Conservation (phyloP, 2,113 vertebrate genomes). For the Charadrius vociferus region DNA sequence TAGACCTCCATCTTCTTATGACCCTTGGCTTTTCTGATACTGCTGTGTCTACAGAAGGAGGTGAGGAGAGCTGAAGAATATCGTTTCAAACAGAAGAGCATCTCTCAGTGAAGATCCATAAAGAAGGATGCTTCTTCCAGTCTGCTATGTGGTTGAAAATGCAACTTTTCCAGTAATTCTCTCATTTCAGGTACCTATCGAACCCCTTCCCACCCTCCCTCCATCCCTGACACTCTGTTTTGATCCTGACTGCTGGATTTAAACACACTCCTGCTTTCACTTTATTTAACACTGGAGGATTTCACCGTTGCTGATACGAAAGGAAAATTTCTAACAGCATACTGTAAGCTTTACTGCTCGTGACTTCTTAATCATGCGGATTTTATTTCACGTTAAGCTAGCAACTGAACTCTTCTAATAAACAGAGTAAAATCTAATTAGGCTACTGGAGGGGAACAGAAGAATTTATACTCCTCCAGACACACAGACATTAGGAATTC, state of each 20-base stretch:
- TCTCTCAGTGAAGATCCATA: neutral
- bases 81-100: neutral
- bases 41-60: neutral
- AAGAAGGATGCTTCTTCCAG: neutral
- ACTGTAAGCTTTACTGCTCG: slow-evolving; percentile 41
- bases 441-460: slow-evolving; percentile 62
- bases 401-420: slow-evolving; percentile 73
- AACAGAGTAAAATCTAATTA: slow-evolving; percentile 76
- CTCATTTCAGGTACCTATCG: neutral
- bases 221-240: neutral
- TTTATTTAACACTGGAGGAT: neutral
- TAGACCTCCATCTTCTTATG: neutral
- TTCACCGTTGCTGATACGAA: slow-evolving; percentile 42
- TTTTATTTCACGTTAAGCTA: slow-evolving; percentile 77
- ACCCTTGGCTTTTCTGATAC: neutral
- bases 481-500: slow-evolving; percentile 51
- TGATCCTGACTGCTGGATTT: neutral
- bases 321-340: slow-evolving; percentile 52
- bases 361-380: slow-evolving; percentile 55
- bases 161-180: neutral
- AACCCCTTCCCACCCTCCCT: neutral
- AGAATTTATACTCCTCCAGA: slow-evolving; percentile 54
- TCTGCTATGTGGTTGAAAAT: neutral
- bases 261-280: slow-evolving; percentile 51
- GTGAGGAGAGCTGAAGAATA: neutral